Base-by-base conservation (phyloP, 2,888 invertebrate genomes). In the Philonicus albiceps region DNA sequence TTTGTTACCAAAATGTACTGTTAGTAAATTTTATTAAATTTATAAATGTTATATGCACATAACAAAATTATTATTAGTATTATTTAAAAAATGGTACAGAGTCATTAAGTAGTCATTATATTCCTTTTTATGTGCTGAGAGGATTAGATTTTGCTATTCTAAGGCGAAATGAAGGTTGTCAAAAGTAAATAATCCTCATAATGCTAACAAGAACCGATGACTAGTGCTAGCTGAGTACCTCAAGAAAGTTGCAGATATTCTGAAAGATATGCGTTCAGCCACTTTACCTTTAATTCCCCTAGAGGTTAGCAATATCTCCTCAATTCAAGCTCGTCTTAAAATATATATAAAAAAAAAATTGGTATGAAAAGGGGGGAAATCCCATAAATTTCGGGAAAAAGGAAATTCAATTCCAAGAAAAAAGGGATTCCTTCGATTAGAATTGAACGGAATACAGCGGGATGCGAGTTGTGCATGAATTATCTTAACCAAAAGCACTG, bases 401-500 rank as follows among this genome's bases (percentile, higher is more conserved):
- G 78, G 27, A 78, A 78, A 78, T 78, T 78, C 78, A 78, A 78
- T 78, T 49, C 27, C 22, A 30, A 22, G 49, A 78, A 40, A 76
- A 40, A 31, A 76, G 22, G 40, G 49, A 49, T 30, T 27, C 30
- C 49, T 31, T 78, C 49, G 78, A 78, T 49, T 78, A 78, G 49
- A 78, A 78, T 78, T 43, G 78, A 78, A 40, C 76, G 19, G 27
- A 7, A 78, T 49, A 78, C 76, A 64, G 64, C 11, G 64, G 22
- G 64, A 64, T 78, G 78, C 43, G 49, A 49, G 37, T 31, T 49
- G 78, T 49, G 30, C 78, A 78, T 78, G 78, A 78, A 78, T 78
- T 78, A 78, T 78, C 43, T 49, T 78, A 78, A 78, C 78, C 49
- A 43, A 49, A 78, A 49, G 78, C 27, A 64, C 27, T 43, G 49